Evolutionary conservation across 2,888 invertebrate species (phyloP).

Genomic region (Drosophila testacea): DNA sequence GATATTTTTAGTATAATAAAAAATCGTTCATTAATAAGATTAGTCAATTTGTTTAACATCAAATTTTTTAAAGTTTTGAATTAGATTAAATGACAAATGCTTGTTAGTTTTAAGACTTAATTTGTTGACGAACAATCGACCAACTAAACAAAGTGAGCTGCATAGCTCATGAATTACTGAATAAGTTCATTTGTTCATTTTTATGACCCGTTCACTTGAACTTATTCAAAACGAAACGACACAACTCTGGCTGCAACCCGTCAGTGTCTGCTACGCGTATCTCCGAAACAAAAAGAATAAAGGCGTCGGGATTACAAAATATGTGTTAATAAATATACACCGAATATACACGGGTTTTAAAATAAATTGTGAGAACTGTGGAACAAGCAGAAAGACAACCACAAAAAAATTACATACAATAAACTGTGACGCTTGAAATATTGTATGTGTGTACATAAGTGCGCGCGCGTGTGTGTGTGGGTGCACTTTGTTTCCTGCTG

Average conservation of each 20-base stretch:
- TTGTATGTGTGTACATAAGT: conserved; percentile 11
- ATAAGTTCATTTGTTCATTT: too few species aligned
- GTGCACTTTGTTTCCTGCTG: conserved; percentile 43
- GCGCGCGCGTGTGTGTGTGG: conserved; percentile 16
- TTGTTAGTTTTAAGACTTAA: too few species aligned
- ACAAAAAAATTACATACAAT: conserved; percentile 1
- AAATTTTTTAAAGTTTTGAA: too few species aligned
- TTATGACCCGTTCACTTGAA: too few species aligned
- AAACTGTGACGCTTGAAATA: conserved; percentile 27
- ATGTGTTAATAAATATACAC: conserved; percentile 8
- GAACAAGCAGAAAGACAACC: conserved; percentile 11
- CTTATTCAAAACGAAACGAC: too few species aligned
- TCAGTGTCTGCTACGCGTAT: conserved; percentile 32
- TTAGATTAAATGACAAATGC: too few species aligned
- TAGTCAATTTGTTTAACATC: too few species aligned
- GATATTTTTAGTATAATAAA: too few species aligned
- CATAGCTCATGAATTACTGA: too few species aligned
- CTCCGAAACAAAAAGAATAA: conserved; percentile 21
- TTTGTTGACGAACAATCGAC: too few species aligned
- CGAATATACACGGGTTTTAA: conserved; percentile 1
- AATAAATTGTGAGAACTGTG: conserved; percentile 37
- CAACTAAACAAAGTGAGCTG: too few species aligned
- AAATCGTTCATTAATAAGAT: too few species aligned
- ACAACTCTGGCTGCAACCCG: conserved; percentile 1
- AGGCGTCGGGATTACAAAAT: not conserved